Base-by-base conservation (phyloP, 2,113 vertebrate genomes). In the Myocastor coypus region DNA sequence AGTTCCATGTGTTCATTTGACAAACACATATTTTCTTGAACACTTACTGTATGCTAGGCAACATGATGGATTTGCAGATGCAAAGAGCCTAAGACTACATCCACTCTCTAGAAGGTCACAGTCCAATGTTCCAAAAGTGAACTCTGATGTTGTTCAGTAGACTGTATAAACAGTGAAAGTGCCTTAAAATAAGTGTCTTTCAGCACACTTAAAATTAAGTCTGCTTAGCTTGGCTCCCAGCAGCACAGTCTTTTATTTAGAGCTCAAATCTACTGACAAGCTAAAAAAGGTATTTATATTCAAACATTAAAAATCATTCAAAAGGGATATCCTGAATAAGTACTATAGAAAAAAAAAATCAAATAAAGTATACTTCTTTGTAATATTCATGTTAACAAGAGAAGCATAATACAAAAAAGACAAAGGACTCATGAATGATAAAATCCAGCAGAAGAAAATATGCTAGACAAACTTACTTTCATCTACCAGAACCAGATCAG, bases 321-420 rank as follows among this genome's bases (percentile, higher is more conserved):
- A 46, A 92, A 97, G 30, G 83, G 61, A 93, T 69, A 89, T 83
- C 16, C 17, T 64, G 24, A 82, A 57, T 61, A 82, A 46, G 20
- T 5, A 28, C 32, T 32, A 3, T 7, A 78, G 20, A 20, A 52
- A 50, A 32, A 32, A 85, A 42, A 61, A 16, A 46, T 34, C 19
- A 83, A 59, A n/a, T 75, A 26, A 92, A 87, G 57, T 37, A 69
- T 32, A n/a, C 13, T 32, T n/a, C 16, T 75, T 61, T 61, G 42
- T 26, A 55, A 30, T 46, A 71, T 13, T 64, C 50, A 16, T 69
- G n/a, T 26, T 9, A 61, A 37, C 40, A 83, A 87, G 13, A 59
- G 37, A 87, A 91, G 7, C n/a, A 28, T 34, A 32, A 83, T 28
- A 64, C 20, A 87, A 57, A 87, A 87, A 89, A 40, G 55, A 73